These are phyloP conservation scores for Megatriorchis doriae DNA, from an alignment of 2,113 vertebrate genomes.

Conservation along the genomic window DNA sequence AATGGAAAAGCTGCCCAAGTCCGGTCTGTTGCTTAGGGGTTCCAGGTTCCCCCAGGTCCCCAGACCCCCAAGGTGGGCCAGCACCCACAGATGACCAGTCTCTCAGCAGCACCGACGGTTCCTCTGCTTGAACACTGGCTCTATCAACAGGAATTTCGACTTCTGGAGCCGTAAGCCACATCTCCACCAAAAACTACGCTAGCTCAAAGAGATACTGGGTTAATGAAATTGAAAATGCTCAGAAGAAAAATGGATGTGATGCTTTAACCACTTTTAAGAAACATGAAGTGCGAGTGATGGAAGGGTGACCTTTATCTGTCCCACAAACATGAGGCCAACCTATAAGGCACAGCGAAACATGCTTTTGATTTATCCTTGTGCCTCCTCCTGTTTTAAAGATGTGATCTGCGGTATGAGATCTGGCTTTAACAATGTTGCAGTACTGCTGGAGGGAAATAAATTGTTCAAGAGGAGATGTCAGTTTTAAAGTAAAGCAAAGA, in stretches of 20 bases:
- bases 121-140: neutral
- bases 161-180: neutral
- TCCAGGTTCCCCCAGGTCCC: neutral
- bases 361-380: constrained; percentile 11
- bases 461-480: neutral
- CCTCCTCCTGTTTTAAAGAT: neutral
- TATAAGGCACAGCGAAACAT: neutral
- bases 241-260: constrained; percentile 20
- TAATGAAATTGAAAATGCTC: constrained; percentile 13
- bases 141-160: neutral
- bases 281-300: constrained; percentile 25
- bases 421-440: constrained; percentile 14
- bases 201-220: neutral
- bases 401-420: neutral
- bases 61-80: neutral
- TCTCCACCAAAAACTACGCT: neutral
- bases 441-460: constrained; percentile 21
- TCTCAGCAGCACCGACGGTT: neutral
- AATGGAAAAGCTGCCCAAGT: neutral
- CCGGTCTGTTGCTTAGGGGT: neutral
- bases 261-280: constrained; percentile 29
- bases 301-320: constrained; percentile 52
- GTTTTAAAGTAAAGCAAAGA: constrained; percentile 28
- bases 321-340: constrained; percentile 6
- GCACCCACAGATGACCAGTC: neutral